Conservation (phyloP, 2,113 vertebrate genomes). For the Mionectes macconnelli region DNA sequence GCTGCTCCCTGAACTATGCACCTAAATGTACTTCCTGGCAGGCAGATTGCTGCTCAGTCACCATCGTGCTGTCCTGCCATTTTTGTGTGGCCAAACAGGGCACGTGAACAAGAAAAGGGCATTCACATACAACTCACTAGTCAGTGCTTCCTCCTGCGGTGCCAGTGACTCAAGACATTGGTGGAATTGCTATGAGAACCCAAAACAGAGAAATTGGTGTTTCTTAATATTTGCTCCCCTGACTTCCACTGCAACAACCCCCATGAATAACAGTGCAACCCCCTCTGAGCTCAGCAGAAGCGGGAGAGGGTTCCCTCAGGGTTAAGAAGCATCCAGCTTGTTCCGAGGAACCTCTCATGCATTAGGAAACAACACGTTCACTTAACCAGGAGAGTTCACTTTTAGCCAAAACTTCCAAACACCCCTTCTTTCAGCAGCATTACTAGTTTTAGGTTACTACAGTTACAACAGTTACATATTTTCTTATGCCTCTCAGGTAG, state of each 20-base stretch:
- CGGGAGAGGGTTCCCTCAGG: neutral
- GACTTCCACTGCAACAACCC: neutral
- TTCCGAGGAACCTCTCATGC: neutral
- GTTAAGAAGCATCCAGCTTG: neutral
- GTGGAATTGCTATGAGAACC: neutral
- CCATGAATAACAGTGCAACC: neutral
- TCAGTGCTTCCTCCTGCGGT: neutral
- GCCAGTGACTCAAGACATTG: rapidly evolving
- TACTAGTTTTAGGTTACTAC: neutral
- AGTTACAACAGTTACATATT: neutral
- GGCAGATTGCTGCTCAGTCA: neutral
- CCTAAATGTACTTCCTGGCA: neutral
- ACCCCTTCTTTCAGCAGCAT: neutral
- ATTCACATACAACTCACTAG: rapidly evolving
- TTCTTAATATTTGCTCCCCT: neutral
- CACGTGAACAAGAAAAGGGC: rapidly evolving
- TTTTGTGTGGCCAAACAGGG: neutral
- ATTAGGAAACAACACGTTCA: neutral
- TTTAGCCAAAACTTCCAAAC: neutral
- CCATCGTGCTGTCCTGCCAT: neutral
- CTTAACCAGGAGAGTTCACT: neutral
- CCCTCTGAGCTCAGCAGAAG: neutral
- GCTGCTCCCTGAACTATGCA: neutral
- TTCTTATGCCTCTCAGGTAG: neutral
- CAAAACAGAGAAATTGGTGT: neutral